phyloP scores from a whole-genome alignment of 2,797 vertebrate species.

The Rhodeus uyekii region DNA sequence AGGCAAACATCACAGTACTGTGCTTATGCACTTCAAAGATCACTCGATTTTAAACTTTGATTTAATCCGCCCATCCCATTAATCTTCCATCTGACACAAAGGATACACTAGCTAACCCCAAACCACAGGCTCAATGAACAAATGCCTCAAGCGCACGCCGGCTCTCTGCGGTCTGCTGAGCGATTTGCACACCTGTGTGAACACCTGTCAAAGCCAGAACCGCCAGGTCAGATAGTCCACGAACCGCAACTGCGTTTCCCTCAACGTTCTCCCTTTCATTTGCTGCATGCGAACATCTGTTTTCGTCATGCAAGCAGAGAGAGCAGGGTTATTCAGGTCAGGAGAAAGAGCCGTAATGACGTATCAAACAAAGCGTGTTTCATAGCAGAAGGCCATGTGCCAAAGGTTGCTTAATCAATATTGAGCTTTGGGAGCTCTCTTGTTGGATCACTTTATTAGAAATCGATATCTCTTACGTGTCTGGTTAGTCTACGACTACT shows the following conservation, averaged over 20 bases:
- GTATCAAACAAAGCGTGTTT: not conserved
- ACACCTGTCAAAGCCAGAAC: not conserved
- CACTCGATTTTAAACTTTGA: conserved; percentile 1
- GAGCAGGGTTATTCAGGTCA: not conserved
- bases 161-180: not conserved
- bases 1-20: not conserved
- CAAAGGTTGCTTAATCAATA: conserved; percentile 3
- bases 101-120: not conserved
- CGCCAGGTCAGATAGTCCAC: not conserved
- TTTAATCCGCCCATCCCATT: not conserved
- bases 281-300: conserved; percentile 12
- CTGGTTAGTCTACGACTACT: not conserved
- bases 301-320: not conserved
- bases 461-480: not conserved
- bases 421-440: not conserved
- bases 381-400: not conserved
- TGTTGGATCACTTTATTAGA: not conserved
- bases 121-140: not conserved
- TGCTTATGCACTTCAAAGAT: not conserved
- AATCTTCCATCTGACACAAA: not conserved
- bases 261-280: not conserved
- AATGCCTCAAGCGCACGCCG: not conserved
- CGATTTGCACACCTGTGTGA: not conserved
- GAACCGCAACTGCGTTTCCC: not conserved
- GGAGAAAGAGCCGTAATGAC: not conserved